Conservation (phyloP, 2,888 invertebrate genomes). For the Pollenia angustigena region DNA sequence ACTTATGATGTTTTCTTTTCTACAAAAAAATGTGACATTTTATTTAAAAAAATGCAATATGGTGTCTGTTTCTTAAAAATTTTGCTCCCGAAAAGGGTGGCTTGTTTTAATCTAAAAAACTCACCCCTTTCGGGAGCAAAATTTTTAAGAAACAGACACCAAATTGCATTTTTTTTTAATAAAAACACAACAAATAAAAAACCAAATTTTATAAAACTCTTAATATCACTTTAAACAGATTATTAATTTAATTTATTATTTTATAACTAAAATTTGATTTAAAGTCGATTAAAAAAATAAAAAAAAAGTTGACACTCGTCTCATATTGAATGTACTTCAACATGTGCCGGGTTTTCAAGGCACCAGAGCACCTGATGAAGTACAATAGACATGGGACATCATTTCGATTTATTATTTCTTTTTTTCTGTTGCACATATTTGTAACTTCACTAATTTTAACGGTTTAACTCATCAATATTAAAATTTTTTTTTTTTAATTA, state of each 20-base stretch:
- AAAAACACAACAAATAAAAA: no score
- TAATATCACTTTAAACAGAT: no score
- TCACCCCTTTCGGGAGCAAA: no score
- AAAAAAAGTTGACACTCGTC: constrained; percentile 82
- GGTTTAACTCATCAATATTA: background rate
- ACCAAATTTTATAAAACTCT: no score
- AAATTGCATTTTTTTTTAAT: no score
- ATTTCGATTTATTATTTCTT: constrained; percentile 30
- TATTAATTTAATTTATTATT: background rate
- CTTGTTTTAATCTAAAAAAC: no score
- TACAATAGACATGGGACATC: constrained; percentile 98
- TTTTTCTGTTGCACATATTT: background rate
- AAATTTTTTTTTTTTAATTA: constrained; percentile 17
- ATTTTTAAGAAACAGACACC: no score
- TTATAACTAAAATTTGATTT: constrained; percentile 8
- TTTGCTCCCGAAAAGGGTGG: no score
- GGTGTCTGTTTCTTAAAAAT: no score
- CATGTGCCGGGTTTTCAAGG: constrained; percentile 96
- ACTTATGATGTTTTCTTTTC: no score
- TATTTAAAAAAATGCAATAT: no score
- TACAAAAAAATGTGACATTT: no score
- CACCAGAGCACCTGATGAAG: constrained; percentile 99
- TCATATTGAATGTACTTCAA: constrained; percentile 99
- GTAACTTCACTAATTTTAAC: constrained; percentile 45
- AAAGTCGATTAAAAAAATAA: background rate